Evolutionary conservation across 2,888 invertebrate species (phyloP).

Genomic region (Sturmia bella): DNA sequence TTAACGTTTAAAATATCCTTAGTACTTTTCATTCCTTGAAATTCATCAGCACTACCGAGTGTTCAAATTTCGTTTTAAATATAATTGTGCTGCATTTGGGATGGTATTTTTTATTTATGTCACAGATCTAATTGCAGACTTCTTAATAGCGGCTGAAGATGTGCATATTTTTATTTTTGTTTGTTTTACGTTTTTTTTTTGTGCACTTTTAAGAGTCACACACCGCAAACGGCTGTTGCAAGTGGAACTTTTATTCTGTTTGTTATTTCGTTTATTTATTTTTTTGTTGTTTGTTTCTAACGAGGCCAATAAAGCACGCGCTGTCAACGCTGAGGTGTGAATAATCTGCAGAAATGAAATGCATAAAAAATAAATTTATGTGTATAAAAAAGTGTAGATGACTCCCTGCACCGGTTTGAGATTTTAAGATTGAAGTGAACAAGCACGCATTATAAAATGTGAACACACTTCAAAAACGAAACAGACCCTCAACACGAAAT

Average conservation of each 20-base stretch:
- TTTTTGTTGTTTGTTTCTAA: no score
- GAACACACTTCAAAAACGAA: background rate
- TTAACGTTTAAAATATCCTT: no score
- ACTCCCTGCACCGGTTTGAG: no score
- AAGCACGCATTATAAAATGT: background rate
- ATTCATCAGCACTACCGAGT: constrained; percentile 2
- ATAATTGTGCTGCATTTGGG: constrained; percentile 31
- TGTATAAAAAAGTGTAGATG: background rate
- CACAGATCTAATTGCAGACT: constrained; percentile 54
- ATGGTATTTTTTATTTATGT: constrained; percentile 40
- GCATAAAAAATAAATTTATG: background rate
- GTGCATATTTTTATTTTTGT: background rate
- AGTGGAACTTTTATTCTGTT: constrained; percentile 15
- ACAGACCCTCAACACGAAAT: no score
- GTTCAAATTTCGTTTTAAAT: background rate
- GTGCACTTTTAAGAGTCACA: constrained; percentile 17
- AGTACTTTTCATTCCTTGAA: background rate
- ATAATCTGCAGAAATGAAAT: constrained; percentile 21
- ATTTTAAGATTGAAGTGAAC: no score
- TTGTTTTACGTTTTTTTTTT: constrained; percentile 19
- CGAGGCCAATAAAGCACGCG: constrained; percentile 68
- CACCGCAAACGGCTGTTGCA: constrained; percentile 15
- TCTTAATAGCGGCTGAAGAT: constrained; percentile 42
- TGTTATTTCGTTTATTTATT: no score
- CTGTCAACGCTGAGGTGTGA: constrained; percentile 62